phyloP scores from a whole-genome alignment of 1,140 invertebrate genomes.

The Phenacoccus solenopsis region DNA sequence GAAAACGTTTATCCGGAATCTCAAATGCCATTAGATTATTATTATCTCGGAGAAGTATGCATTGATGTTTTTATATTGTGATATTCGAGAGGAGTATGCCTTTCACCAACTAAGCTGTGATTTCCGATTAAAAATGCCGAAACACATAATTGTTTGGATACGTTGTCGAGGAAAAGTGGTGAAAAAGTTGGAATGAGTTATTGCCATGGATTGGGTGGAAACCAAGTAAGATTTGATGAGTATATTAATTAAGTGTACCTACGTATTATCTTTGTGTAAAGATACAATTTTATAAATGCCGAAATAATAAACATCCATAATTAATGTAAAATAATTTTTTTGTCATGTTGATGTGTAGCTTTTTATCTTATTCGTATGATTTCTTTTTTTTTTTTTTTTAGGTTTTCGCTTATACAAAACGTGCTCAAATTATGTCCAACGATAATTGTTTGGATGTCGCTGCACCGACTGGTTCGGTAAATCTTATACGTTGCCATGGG shows the following conservation, averaged over 20 bases:
- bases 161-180: constrained; percentile 85
- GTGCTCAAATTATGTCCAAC: constrained; percentile 95
- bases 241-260: too few species aligned
- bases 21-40: constrained; percentile 93
- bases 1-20: constrained; percentile 96
- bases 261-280: too few species aligned
- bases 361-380: too few species aligned
- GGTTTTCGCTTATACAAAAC: constrained; percentile 91
- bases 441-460: constrained; percentile 86
- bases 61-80: neutral
- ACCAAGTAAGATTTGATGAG: constrained; percentile 83
- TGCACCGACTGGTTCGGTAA: constrained; percentile 64
- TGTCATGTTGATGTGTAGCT: too few species aligned
- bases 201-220: constrained; percentile 94
- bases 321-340: too few species aligned
- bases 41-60: constrained; percentile 85
- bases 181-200: constrained; percentile 87
- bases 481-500: constrained; percentile 82
- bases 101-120: too few species aligned
- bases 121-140: constrained; percentile 82
- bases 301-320: too few species aligned
- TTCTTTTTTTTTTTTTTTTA: constrained; percentile 30
- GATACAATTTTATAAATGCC: too few species aligned
- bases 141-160: constrained; percentile 82
- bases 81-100: too few species aligned